Base-by-base conservation (phyloP, 35 echinoderm and acorn worm species). In the Acanthaster planci region DNA sequence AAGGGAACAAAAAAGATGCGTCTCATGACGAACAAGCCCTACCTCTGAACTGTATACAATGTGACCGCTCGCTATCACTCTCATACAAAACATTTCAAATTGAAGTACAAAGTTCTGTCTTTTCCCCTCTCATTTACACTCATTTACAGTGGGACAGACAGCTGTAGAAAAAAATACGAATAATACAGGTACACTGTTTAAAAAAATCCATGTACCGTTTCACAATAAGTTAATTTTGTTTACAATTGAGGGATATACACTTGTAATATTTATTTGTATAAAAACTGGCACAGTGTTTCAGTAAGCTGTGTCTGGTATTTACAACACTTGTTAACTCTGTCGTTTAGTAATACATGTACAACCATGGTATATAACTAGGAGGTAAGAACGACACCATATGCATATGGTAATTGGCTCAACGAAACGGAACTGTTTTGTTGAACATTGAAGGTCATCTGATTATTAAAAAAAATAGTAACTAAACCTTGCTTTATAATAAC, bases 51-150 rank as follows among this genome's bases (percentile, higher is more conserved):
- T 72, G 64, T 30, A 34, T 8, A 72, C 8, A 34, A 2, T 26
- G 1, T 34, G 34, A 72, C n/a, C 18, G 23, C 30, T 72, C 64
- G 14, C 34, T 22, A 21, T 67, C 59, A 8, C 59, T 67, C 30
- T 27, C 59, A 67, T 67, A 72, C 29, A 72, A 72, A 72, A 72
- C 64, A 72, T 34, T 72, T 72, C 64, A 72, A 72, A 36, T 31
- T 72, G 19, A 72, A 72, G 64, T 72, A 72, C 22, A 72, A 30
- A 30, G 64, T 7, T 72, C 34, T 72, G 64, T 72, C 34, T 72
- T 72, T 72, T 34, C 23, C 30, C 30, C 64, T 72, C 14, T 34
- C 64, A 72, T 72, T 72, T 72, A 72, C 64, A 72, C 9, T 68
- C 7, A 14, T 72, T 19, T 72, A 72, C 64, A 72, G 0, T 47